Evolutionary conservation across 2,888 invertebrate species (phyloP), one percentile per base, ranked within the genome.

Genomic region (Oscheius sp.): DNA sequence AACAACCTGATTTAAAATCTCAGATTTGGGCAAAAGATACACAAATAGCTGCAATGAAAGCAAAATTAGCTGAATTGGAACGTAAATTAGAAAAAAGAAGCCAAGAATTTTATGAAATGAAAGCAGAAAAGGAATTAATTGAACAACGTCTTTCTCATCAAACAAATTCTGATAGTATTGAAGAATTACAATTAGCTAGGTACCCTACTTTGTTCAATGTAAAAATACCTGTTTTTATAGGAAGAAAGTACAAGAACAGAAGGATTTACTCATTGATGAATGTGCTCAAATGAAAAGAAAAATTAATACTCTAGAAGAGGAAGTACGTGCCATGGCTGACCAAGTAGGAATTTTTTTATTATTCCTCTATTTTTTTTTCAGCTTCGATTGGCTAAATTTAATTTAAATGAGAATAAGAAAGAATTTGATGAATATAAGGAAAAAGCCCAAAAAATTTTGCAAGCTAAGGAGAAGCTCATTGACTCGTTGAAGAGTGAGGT

Each of bases 341-440:
- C 83, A 82, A 66, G 70, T 81, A 23, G n/a, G 9, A 12, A 18
- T 9, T 3, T n/a, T 1, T 29, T 21, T 29, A 13, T 45, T 3
- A 21, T 45, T 46, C 6, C 25, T 66, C 25, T 9, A 43, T 56
- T 29, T 27, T 25, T 69, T 7, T 59, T 69, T 41, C 89, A 91
- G 81, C 69, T 90, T 71, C 89, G 89, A 76, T 78, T 88, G 53
- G 84, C 89, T n/a, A 90, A 89, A 79, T 84, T 85, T 43, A 89
- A 87, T 75, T 81, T 89, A 29, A 90, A 90, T 23, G 84, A 88
- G 25, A 88, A 90, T 23, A 89, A 89, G 79, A 89, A 89, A 81
- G 94, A 94, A 87, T 91, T 93, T 84, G 92, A 92, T 70, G 93
- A 93, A 70, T 94, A 94, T 89, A 92, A 93, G 82, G 92, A 92